phyloP scores from a whole-genome alignment of 2,888 invertebrate genomes.

The Hecatera dysodea region DNA sequence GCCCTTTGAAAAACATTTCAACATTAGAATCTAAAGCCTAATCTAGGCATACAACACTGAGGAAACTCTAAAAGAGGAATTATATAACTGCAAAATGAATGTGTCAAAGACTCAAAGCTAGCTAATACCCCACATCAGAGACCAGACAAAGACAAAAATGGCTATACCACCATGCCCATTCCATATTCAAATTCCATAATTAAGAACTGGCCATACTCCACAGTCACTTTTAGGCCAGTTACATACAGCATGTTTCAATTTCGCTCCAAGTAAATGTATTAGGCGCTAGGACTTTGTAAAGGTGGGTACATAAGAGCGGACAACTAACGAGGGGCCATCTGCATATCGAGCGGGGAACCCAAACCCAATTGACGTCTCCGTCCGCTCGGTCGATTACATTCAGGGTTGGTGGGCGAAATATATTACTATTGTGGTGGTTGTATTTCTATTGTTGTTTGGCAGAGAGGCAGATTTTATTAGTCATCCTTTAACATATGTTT shows the following conservation, averaged over 20 bases:
- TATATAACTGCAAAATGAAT: background rate
- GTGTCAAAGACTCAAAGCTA: slow-evolving; percentile 18
- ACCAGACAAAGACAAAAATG: slow-evolving; percentile 13
- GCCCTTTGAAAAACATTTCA: background rate
- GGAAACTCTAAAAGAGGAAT: background rate
- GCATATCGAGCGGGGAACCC: slow-evolving; percentile 73
- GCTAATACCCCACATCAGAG: background rate
- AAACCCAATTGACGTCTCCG: slow-evolving; percentile 71
- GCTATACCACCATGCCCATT: slow-evolving; percentile 10
- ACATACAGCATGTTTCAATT: slow-evolving; percentile 52
- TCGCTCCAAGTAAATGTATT: slow-evolving; percentile 56
- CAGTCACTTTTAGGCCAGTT: slow-evolving; percentile 41
- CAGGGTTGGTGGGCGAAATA: slow-evolving; percentile 49
- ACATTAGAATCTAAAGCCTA: background rate
- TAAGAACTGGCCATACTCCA: slow-evolving; percentile 26
- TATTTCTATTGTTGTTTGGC: slow-evolving; percentile 35
- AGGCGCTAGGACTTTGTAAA: slow-evolving; percentile 61
- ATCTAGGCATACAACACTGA: background rate
- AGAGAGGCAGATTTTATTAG: slow-evolving; percentile 25
- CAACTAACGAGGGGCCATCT: slow-evolving; percentile 76
- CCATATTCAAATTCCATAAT: slow-evolving; percentile 38
- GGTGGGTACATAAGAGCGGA: slow-evolving; percentile 66
- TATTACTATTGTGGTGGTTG: slow-evolving; percentile 42
- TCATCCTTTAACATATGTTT: slow-evolving; percentile 2
- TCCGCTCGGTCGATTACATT: slow-evolving; percentile 56